Evolutionary conservation across 2,113 vertebrate species (phyloP), one percentile per base, ranked within the genome.

Genomic region (Antechinus flavipes): DNA sequence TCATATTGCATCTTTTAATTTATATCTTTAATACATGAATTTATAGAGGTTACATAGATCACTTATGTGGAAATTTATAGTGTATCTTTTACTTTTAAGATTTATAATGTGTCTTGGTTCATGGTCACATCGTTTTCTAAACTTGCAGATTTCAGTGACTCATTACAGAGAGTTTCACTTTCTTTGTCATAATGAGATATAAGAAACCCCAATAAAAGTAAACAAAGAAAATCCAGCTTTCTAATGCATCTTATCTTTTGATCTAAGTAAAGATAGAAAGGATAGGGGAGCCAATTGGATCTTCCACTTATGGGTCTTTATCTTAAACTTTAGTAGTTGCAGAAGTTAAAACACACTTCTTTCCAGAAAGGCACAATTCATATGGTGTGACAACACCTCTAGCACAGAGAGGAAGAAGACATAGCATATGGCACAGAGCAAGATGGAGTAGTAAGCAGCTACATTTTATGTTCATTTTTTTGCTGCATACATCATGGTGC

Each of bases 131-230:
- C 25, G 54, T 93, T 92, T 46, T 92, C 91, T 91, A 54, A 93
- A 91, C 84, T 52, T 58, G 92, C 42, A 76, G 12, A 76, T 58
- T 94, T 95, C 23, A 84, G 47, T 89, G n/a, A 95, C 54, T 97
- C 55, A 94, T 8, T 95, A 0, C 10, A 76, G 93, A 94, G 54
- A 95, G 27, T 30, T 68, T 94, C n/a, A 68, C 14, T 91, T 93
- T 19, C 61, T 58, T 54, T 2, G 49, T 89, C 93, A 14, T 95
- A 94, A 90, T 49, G 54, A 92, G 25, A 91, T 89, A 50, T 94
- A 96, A 94, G 4, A 30, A 25, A 58, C 90, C 42, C 24, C 24
- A 93, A 90, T 42, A 22, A 91, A 56, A 93, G 68, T 8, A 95
- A 96, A 91, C 2, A 91, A 94, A 95, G 0, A 3, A 42, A 90